Evolutionary conservation across 2,888 invertebrate genomes (phyloP), one percentile per base, ranked within the genome.

Genomic region (Busseola fusca): DNA sequence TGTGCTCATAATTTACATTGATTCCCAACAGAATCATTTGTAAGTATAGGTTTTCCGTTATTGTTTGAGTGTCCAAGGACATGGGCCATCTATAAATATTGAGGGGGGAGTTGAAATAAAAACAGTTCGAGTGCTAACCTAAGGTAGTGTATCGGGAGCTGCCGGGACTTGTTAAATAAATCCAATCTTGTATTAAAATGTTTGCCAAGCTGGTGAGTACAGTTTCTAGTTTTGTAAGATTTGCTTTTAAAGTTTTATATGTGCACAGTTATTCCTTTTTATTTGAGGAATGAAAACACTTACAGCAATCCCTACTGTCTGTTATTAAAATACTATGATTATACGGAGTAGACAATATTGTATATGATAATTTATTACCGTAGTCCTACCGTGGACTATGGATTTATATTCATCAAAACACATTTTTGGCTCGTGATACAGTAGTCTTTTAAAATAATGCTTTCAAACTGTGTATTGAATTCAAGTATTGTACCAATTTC

Each of bases 61-160:
- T 93, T 93, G 93, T 93, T 90, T 86, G 84, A 88, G 86, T 81
- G 83, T 82, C 88, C 95, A 95, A 95, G 95, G 95, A 94, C 94
- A 87, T 57, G 71, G 69, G 75, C 78, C 69, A 83, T 81, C 88
- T 95, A 95, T 95, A 95, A 93, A 94, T 92, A 88, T 87, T 85
- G 88, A 85, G 80, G 89, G 90, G 90, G 88, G 87, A 82, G 83
- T 81, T 87, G 87, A 88, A 90, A 88, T 87, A 83, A 81, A 81
- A 85, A 88, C 92, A 93, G 93, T 93, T 76, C 84, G 76, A 84
- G 78, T 87, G 87, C 84, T 86, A 84, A 86, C 84, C 80, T 78
- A 84, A 87, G 86, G 81, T 72, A 76, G 84, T 85, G 85, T 86
- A 82, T 78, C 84, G 81, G 87, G 81, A 80, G 86, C 77, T 66